These are phyloP conservation scores for Amblyteles armatorius DNA, from an alignment of 2,888 invertebrate species.

Conservation along the genomic window DNA sequence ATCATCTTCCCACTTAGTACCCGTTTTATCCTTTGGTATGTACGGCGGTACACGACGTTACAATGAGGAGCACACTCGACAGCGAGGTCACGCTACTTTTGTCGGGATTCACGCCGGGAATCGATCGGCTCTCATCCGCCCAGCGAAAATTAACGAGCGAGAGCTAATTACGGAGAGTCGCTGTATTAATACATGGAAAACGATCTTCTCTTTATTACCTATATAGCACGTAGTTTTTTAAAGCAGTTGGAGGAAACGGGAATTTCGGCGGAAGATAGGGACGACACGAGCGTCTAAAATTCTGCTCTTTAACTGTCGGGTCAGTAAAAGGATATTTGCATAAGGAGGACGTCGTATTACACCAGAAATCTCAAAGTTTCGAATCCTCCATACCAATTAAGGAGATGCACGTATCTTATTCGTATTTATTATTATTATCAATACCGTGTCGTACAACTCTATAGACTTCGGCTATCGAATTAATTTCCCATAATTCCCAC, in stretches of 20 bases:
- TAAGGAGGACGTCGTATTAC: conserved; percentile 1
- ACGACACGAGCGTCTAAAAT: not conserved
- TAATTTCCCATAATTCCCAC: conserved; percentile 26
- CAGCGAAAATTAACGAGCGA: not conserved
- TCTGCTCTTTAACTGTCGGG: not conserved
- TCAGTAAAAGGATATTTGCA: conserved; percentile 20
- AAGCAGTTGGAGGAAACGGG: not conserved
- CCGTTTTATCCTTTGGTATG: not conserved
- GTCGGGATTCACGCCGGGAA: conserved; percentile 14
- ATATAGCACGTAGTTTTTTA: not conserved
- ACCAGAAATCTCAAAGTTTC: conserved; percentile 1
- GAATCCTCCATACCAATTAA: conserved; percentile 28
- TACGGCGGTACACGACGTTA: not conserved
- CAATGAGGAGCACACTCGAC: not conserved
- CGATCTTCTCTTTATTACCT: not conserved
- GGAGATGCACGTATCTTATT: conserved; percentile 18
- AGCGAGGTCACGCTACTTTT: not conserved
- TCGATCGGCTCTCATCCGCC: not conserved
- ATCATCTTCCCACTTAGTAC: conserved; percentile 14
- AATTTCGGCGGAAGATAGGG: not conserved
- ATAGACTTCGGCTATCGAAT: conserved; percentile 12
- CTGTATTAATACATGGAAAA: not conserved
- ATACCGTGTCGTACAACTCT: not conserved
- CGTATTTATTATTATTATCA: not conserved
- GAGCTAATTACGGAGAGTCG: conserved; percentile 6